These are phyloP conservation scores for Pteronotus mesoamericanus DNA, from an alignment of 2,797 vertebrate genomes.

Conservation along the genomic window DNA sequence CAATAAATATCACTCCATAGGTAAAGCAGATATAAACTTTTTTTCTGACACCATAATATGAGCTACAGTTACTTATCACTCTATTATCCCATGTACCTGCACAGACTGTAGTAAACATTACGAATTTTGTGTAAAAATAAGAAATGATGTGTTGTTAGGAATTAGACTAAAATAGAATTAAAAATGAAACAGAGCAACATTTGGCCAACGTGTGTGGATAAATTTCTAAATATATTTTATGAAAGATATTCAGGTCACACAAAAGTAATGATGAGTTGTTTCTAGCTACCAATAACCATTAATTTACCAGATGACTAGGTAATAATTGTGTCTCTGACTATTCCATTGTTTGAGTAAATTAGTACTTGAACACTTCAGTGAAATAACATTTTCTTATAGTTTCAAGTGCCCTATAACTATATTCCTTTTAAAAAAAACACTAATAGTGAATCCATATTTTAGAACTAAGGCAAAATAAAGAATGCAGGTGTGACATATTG, in stretches of 20 bases:
- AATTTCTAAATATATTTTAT: neutral
- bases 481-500: constrained; percentile 2
- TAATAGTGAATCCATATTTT: constrained; percentile 25
- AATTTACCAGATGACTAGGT: constrained; percentile 12
- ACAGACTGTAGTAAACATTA: neutral
- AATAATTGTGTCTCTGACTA: constrained; percentile 16
- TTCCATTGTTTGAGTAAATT: constrained; percentile 22
- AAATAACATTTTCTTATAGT: constrained; percentile 28
- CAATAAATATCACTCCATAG: neutral
- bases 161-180: neutral
- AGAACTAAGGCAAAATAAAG: constrained; percentile 50
- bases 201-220: neutral
- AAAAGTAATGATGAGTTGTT: neutral
- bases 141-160: neutral
- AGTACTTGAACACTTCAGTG: neutral
- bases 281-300: neutral
- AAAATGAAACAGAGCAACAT: neutral
- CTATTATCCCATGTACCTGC: neutral
- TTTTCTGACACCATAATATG: neutral
- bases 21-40: neutral
- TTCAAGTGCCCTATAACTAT: constrained; percentile 31
- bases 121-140: neutral
- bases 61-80: neutral
- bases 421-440: neutral
- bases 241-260: neutral